Evolutionary conservation across 2,888 invertebrate species (phyloP), one percentile per base, ranked within the genome.

Genomic region (Eurois occulta): DNA sequence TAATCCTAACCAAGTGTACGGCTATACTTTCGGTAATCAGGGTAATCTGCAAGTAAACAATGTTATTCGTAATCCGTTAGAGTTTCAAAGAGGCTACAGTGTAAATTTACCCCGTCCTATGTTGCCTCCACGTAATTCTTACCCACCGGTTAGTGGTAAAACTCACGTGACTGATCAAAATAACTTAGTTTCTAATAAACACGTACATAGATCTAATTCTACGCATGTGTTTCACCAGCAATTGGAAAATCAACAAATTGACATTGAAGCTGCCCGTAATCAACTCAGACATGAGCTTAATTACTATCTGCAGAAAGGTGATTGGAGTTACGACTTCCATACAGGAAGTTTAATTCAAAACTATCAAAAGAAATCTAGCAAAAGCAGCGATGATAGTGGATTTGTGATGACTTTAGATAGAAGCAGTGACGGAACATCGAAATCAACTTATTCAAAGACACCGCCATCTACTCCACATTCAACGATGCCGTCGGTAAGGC

Each of bases 71-170:
- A 97, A 97, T 95, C 96, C 97, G 80, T 95, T 97, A 94, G 97
- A 97, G 90, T 97, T 97, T 93, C 97, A 97, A 94, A 95, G 97
- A 95, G 97, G 97, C 93, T 96, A 96, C 93, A 96, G 94, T 95
- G 95, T 96, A 95, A 97, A 96, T 95, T 94, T 97, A 94, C 96
- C 97, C 92, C 97, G 97, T 94, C 97, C 97, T 90, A 96, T 97
- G 95, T 95, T 97, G 93, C 97, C 97, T 91, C 97, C 97, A 69
- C 96, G 97, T 91, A 97, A 97, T 95, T 97, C 97, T 88, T 97
- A 97, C 93, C 97, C 97, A 89, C 97, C 97, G 66, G 97, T 97
- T 88, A 96, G 96, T 93, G 97, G 96, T 91, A 97, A 97, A 96
- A 95, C 92, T 90, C 97, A 97, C 96, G 94, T 93, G 94, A 95